Evolutionary conservation across 2,113 vertebrate genomes (phyloP), one percentile per base, ranked within the genome.

Genomic region (Hiodon alosoides): DNA sequence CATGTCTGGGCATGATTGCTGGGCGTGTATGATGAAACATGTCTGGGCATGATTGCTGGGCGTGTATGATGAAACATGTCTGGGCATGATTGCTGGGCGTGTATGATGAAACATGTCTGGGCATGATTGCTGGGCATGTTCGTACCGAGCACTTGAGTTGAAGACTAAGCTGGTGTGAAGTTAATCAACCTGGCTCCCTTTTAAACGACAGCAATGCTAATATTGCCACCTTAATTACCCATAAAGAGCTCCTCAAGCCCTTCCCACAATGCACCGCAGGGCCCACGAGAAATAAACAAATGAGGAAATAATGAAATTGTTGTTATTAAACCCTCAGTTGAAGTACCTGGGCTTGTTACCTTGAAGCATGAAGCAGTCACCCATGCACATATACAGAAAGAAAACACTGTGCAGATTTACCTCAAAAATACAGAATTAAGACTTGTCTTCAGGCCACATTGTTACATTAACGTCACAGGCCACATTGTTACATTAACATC

Each of bases 271-370:
- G 72, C 55, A 53, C 54, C 54, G 54, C 17, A 48, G 16, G 47
- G 76, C 74, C 73, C 71, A 72, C 68, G 71, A 75, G 76, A 76
- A 61, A 61, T 64, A 6, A 71, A 76, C 65, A 82, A 71, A 82
- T 69, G 54, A 79, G 64, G 71, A 62, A 77, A 72, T 72, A 75
- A 78, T 79, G 77, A 76, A 85, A 82, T 80, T 68, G 61, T 52
- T 79, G 69, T 57, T 79, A 71, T 80, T 7, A 72, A 79, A 79
- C 62, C 77, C 69, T 58, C 11, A 76, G 77, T 77, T 52, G 78
- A 74, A 77, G 75, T 48, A 71, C 48, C n/a, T 17, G 13, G 14
- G 8, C 57, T 47, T 50, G 66, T 52, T 10, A 47, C 53, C 65
- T 59, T 61, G 31, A 31, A 31, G 31, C 17, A 17, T 50, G 2